Evolutionary conservation across 2,797 vertebrate species (phyloP).

Genomic region (Enteromius unitaeniatus): DNA sequence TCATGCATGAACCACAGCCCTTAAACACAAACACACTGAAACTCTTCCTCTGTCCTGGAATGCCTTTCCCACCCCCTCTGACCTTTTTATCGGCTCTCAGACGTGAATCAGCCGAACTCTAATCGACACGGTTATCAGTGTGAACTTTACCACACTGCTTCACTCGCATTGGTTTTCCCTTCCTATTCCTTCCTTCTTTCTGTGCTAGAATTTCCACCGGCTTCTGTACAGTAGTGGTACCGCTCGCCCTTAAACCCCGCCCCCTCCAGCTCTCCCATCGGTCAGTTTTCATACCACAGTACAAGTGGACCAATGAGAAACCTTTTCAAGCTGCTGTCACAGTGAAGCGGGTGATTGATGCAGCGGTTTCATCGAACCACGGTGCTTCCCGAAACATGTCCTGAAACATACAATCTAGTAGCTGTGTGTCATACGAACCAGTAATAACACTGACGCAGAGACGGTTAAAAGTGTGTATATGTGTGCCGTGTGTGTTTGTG

Average conservation of each 20-base stretch:
- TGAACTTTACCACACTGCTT: constrained; percentile 10
- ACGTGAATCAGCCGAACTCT: background rate
- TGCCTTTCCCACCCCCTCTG: background rate
- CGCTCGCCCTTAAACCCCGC: background rate
- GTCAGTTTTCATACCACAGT: constrained; percentile 14
- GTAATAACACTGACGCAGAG: constrained; percentile 22
- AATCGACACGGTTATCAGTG: background rate
- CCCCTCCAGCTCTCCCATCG: constrained; percentile 6
- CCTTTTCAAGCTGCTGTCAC: constrained; percentile 1
- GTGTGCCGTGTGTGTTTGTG: constrained; percentile 29
- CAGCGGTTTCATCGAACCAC: constrained; percentile 20
- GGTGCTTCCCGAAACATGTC: constrained; percentile 23
- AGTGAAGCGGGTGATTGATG: background rate
- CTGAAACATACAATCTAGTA: constrained; percentile 30
- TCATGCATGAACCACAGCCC: constrained; percentile 36
- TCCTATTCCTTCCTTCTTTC: constrained; percentile 1
- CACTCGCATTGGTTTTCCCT: background rate
- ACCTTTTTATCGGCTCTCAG: background rate
- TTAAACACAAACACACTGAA: constrained; percentile 31
- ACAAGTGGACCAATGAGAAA: constrained; percentile 19
- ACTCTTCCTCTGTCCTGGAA: constrained; percentile 32
- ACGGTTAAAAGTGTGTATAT: background rate
- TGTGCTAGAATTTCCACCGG: background rate
- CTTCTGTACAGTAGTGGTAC: constrained; percentile 12
- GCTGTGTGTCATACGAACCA: constrained; percentile 4